Conservation (phyloP, 1,140 invertebrate genomes). For the Anastrepha ludens region DNA sequence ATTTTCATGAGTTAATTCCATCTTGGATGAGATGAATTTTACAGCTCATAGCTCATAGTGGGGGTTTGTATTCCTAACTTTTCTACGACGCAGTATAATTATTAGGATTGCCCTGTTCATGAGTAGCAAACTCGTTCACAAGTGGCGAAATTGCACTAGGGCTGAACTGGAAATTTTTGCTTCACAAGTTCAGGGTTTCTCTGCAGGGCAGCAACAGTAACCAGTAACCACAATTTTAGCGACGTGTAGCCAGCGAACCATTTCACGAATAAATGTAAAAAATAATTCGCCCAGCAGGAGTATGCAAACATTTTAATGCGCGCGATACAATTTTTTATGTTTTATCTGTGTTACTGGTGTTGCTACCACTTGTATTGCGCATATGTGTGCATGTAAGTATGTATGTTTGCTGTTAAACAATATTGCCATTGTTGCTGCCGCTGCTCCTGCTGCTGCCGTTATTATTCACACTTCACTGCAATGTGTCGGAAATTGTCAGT, state of each 20-base stretch:
- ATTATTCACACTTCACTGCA: conserved; percentile 52
- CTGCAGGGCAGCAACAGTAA: neutral
- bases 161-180: too few relatives aligned
- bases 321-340: neutral
- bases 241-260: neutral
- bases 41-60: too few relatives aligned
- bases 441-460: neutral
- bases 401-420: neutral
- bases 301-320: neutral
- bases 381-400: neutral
- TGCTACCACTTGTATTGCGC: neutral
- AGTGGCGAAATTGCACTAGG: too few relatives aligned
- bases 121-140: too few relatives aligned
- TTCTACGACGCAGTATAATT: too few relatives aligned
- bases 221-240: neutral
- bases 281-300: conserved; percentile 3
- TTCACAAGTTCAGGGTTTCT: too few relatives aligned
- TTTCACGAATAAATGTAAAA: neutral
- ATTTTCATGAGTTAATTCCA: too few relatives aligned
- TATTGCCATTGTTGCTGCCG: neutral
- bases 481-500: conserved; percentile 45
- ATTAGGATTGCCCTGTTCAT: too few relatives aligned
- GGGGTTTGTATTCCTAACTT: too few relatives aligned
- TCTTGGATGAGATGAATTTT: too few relatives aligned
- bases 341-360: conserved; percentile 10